Conservation (phyloP, 2,888 invertebrate species). For the Schizotus pectinicornis region DNA sequence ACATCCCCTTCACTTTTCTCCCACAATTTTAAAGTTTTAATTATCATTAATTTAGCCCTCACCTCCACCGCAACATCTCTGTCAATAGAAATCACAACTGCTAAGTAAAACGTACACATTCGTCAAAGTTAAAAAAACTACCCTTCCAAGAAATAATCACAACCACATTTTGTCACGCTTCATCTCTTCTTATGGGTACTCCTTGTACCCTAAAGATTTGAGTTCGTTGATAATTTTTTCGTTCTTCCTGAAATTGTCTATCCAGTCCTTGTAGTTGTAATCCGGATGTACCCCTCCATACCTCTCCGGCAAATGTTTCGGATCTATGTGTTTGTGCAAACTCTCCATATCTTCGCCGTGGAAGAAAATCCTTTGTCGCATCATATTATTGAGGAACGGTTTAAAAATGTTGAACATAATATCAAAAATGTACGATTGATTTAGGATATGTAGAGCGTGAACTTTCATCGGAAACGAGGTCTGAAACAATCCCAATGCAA, state of each 20-base stretch:
- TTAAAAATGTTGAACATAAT: constrained; percentile 79
- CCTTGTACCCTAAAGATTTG: constrained; percentile 62
- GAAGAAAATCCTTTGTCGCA: constrained; percentile 69
- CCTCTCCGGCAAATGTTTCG: constrained; percentile 72
- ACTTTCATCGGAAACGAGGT: constrained; percentile 77
- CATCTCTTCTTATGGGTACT: constrained; percentile 24
- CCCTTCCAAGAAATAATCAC: too few species aligned
- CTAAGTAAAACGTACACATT: background rate
- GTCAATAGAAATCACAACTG: background rate
- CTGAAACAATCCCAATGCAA: constrained; percentile 57
- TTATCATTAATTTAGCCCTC: too few species aligned
- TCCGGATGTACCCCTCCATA: constrained; percentile 72
- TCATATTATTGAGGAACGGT: constrained; percentile 72
- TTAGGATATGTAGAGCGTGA: constrained; percentile 77
- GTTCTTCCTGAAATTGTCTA: constrained; percentile 67
- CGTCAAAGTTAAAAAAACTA: too few species aligned
- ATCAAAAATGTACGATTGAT: constrained; percentile 84
- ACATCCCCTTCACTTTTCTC: too few species aligned
- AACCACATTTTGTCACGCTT: too few species aligned
- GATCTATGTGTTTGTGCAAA: constrained; percentile 74
- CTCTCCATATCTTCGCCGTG: constrained; percentile 77
- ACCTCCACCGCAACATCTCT: too few species aligned
- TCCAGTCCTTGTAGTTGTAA: constrained; percentile 76
- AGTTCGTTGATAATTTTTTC: constrained; percentile 68
- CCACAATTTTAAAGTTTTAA: too few species aligned